These are phyloP conservation scores for Drosophila triauraria DNA, from an alignment of 1,140 invertebrate species.

Conservation along the genomic window DNA sequence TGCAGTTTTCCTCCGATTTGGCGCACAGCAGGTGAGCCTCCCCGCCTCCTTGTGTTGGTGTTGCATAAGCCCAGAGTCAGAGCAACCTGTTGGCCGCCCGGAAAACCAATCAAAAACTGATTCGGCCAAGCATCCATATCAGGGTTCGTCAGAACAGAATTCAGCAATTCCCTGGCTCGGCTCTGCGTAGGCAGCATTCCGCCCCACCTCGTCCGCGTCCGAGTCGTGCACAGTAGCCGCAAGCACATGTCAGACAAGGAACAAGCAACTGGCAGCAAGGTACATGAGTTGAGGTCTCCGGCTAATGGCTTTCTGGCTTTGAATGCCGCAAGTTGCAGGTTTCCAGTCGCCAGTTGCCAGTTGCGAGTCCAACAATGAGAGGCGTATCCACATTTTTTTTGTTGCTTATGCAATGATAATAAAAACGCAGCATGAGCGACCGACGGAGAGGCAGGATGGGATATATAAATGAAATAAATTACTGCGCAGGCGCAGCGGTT, in stretches of 20 bases:
- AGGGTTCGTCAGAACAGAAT: slow-evolving; percentile 29
- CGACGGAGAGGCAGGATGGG: slow-evolving; percentile 14
- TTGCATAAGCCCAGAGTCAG: slow-evolving; percentile 17
- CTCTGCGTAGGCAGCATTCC: slow-evolving; percentile 25
- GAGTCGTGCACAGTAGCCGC: slow-evolving; percentile 68
- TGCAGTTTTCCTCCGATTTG: slow-evolving; percentile 24
- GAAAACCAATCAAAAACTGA: slow-evolving; percentile 45
- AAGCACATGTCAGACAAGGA: slow-evolving; percentile 68
- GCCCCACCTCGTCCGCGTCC: neutral
- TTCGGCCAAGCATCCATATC: slow-evolving; percentile 27
- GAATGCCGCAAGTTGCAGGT: slow-evolving; percentile 14
- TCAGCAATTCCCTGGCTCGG: slow-evolving; percentile 2
- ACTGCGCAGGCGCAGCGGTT: slow-evolving; percentile 67
- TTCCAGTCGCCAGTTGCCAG: neutral
- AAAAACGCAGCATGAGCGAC: slow-evolving; percentile 61
- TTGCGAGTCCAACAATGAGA: slow-evolving; percentile 51
- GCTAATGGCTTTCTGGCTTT: slow-evolving; percentile 54
- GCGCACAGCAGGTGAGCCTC: slow-evolving; percentile 34
- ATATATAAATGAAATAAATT: slow-evolving; percentile 80
- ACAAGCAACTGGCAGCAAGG: slow-evolving; percentile 31
- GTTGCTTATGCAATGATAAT: slow-evolving; percentile 73
- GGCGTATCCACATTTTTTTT: slow-evolving; percentile 51
- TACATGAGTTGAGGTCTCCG: slow-evolving; percentile 33
- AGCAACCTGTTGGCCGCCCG: slow-evolving; percentile 37
- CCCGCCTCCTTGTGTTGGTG: neutral